A percentile compares a stretch with the other conserved stretches of the same genome.
Evolutionary conservation across 2,888 invertebrate genomes (phyloP).

Genomic region (Drosophila austrosaltans): DNA sequence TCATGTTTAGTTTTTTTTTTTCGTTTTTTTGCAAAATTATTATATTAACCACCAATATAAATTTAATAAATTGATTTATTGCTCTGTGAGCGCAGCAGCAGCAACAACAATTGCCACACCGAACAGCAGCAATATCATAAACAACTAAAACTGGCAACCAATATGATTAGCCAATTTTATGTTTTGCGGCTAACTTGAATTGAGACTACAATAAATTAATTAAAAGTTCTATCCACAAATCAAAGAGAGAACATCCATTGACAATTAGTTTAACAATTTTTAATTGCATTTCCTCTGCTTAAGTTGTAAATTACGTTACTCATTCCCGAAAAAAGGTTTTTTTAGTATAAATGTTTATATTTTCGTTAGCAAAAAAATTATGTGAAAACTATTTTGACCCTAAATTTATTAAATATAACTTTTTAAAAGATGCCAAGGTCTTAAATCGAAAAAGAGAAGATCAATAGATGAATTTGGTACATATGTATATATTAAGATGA

Average conservation of each 20-base stretch:
- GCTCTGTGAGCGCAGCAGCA: conserved; percentile 22
- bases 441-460: too few relatives aligned
- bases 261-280: background rate
- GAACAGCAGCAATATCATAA: conserved; percentile 18
- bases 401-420: too few relatives aligned
- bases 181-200: background rate
- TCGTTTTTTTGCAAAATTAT: conserved; percentile 53
- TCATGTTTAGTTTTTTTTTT: conserved; percentile 51
- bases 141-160: conserved; percentile 19
- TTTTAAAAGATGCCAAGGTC: too few relatives aligned
- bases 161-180: conserved; percentile 26
- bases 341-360: too few relatives aligned
- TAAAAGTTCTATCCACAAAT: background rate
- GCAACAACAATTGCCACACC: background rate
- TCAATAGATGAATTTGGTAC: too few relatives aligned
- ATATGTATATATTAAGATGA: too few relatives aligned
- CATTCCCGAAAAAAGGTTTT: too few relatives aligned
- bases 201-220: conserved; percentile 1
- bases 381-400: too few relatives aligned
- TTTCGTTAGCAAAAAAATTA: too few relatives aligned
- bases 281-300: background rate
- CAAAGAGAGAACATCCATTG: background rate
- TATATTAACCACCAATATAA: conserved; percentile 68
- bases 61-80: conserved; percentile 74
- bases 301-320: background rate